phyloP scores from a whole-genome alignment of 2,797 vertebrate species.

The Alfaro cultratus region DNA sequence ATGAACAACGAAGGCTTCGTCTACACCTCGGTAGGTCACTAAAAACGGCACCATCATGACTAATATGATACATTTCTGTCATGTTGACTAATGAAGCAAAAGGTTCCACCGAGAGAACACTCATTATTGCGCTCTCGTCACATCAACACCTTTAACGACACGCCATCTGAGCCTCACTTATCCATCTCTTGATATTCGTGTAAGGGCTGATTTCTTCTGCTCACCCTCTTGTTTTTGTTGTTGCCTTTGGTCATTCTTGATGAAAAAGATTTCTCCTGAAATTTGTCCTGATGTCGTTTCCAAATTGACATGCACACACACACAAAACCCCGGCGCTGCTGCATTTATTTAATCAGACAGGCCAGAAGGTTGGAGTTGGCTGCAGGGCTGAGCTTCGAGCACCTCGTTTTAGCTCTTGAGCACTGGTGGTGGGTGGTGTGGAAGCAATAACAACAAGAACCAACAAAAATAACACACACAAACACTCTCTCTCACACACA shows the following conservation, averaged over 20 bases:
- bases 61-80: conserved; percentile 13
- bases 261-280: conserved; percentile 46
- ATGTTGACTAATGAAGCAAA: conserved; percentile 40
- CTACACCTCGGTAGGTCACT: conserved; percentile 93
- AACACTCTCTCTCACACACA: neutral
- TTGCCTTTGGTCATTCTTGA: conserved; percentile 35
- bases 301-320: conserved; percentile 5
- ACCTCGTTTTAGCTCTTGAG: conserved; percentile 48
- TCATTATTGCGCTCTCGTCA: conserved; percentile 48
- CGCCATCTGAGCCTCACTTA: conserved; percentile 38
- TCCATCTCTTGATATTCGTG: conserved; percentile 50
- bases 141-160: conserved; percentile 50
- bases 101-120: conserved; percentile 31
- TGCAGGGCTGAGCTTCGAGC: conserved; percentile 42
- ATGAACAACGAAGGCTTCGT: conserved; percentile 99
- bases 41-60: conserved; percentile 21
- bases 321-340: neutral
- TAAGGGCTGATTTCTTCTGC: conserved; percentile 58
- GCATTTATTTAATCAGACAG: conserved; percentile 43
- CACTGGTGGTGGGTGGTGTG: conserved; percentile 44
- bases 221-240: conserved; percentile 42
- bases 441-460: conserved; percentile 55
- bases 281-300: conserved; percentile 32
- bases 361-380: conserved; percentile 46
- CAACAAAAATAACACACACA: conserved; percentile 48